Evolutionary conservation across 1,140 invertebrate species (phyloP), one percentile per base, ranked within the genome.

Genomic region (Lysiphlebus fabarum): DNA sequence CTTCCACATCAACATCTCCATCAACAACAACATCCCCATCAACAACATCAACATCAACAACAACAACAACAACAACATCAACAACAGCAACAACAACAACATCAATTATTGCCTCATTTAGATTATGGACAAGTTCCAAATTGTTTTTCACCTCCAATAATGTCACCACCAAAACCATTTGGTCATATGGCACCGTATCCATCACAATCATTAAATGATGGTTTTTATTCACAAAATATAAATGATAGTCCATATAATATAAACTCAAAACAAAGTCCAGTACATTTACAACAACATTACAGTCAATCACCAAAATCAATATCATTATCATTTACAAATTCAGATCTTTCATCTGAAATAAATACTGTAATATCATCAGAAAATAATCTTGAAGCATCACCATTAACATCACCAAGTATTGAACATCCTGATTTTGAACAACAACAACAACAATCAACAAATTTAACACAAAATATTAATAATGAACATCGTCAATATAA

Each of bases 371-470:
- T 90, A 61, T 88, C 87, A 43, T 89, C 87, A 10, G 85, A 86
- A 62, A 84, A 85, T 60, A 81, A 85, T 56, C 65, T 83, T 14
- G 81, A 81, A 11, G 82, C 84, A 40, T 83, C 86, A 41, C 83
- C 83, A 17, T 77, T 85, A 37, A 84, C 83, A 43, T 88, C 86
- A 7, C 86, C 87, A 38, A 85, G 83, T 64, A 80, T 89, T 64
- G 85, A 86, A 38, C 86, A 88, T 60, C 86, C 88, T 6, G 89
- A 90, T 73, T 91, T 90, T 70, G 89, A 91, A 67, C 88, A 87
- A 36, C 87, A 88, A 1, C 82, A 81, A n/a, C n/a, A n/a, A n/a
- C n/a, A n/a, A n/a, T n/a, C n/a, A n/a, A n/a, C n/a, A n/a, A n/a
- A n/a, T n/a, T n/a, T n/a, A n/a, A n/a, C n/a, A n/a, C n/a, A n/a